Percentiles rank a stretch among this genome's conserved stretches.
These are phyloP conservation scores for Felis chaus DNA, from an alignment of 2,113 vertebrate genomes.

Conservation along the genomic window DNA sequence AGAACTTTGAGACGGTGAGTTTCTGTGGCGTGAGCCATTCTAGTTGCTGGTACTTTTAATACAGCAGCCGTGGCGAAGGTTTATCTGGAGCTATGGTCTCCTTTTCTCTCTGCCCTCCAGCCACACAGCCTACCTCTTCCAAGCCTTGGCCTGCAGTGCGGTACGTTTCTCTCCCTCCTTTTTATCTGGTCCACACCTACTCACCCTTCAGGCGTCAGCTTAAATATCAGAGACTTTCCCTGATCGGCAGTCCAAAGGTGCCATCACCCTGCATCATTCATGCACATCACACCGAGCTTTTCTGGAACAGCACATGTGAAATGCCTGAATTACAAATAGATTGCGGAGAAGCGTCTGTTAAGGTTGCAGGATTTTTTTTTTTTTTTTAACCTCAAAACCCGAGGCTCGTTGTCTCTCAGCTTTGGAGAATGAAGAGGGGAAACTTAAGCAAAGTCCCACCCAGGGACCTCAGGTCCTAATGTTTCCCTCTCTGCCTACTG, in stretches of 20 bases:
- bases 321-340: not conserved
- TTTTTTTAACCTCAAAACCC: too few species aligned
- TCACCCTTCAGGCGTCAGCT: not conserved
- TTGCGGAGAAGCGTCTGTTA: not conserved
- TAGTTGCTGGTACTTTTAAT: not conserved
- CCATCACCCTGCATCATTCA: not conserved
- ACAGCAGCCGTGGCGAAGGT: not conserved
- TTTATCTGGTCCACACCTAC: not conserved
- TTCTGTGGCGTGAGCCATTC: not conserved
- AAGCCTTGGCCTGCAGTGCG: not conserved
- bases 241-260: not conserved
- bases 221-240: not conserved
- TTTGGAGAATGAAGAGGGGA: too few species aligned
- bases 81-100: not conserved
- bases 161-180: not conserved
- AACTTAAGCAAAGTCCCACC: too few species aligned
- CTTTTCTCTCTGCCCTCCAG: not conserved
- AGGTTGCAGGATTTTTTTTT: too few species aligned
- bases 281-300: not conserved
- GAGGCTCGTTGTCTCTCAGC: too few species aligned
- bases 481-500: too few species aligned
- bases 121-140: not conserved
- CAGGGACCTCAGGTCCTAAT: too few species aligned
- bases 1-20: not conserved
- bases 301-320: not conserved